Conservation (phyloP, 2,888 invertebrate genomes). For the Drosophila fungiperda region DNA sequence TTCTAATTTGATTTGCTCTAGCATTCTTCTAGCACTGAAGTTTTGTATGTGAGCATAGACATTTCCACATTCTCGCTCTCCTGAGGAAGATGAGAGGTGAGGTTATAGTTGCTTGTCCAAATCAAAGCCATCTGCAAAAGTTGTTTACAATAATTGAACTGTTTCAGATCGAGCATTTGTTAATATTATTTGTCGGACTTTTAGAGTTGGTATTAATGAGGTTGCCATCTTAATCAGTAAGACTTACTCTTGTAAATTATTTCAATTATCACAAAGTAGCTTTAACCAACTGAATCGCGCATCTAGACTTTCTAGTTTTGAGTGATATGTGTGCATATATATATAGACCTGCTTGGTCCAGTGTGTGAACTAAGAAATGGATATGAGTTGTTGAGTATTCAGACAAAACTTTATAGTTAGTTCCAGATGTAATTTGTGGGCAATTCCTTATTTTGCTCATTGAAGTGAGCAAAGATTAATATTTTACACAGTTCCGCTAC, state of each 20-base stretch:
- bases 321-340: not conserved
- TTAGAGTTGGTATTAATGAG: not conserved
- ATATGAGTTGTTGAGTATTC: not conserved
- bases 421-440: not conserved
- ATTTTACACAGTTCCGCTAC: no score
- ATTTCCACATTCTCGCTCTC: no score
- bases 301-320: not conserved
- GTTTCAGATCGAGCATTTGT: not conserved
- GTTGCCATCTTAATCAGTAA: no score
- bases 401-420: not conserved
- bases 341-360: not conserved
- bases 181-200: not conserved
- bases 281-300: no score
- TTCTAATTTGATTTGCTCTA: not conserved
- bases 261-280: not conserved
- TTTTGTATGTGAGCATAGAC: not conserved
- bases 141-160: not conserved
- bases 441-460: not conserved
- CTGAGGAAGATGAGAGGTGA: not conserved
- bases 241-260: no score
- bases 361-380: not conserved
- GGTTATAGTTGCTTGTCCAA: not conserved
- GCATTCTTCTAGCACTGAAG: not conserved
- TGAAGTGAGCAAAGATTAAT: not conserved
- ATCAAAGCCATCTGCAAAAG: not conserved